A percentile compares a stretch with the other conserved stretches of the same genome.
Evolutionary conservation across 2,797 vertebrate genomes (phyloP).

Genomic region (Rhabdophis nuchalis): DNA sequence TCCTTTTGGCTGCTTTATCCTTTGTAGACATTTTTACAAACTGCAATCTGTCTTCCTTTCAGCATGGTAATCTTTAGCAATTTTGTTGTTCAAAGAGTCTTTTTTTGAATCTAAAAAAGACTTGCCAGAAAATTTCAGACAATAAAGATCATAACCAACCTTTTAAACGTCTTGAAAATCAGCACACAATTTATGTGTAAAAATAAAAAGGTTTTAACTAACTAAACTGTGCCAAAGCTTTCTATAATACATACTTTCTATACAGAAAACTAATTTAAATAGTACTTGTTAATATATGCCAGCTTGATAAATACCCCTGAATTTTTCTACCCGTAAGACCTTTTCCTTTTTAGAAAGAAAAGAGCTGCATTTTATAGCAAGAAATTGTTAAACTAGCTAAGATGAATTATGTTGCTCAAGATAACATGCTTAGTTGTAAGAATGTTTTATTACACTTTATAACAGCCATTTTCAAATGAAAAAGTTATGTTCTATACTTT

Average conservation of each 20-base stretch:
- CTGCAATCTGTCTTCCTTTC: constrained; percentile 42
- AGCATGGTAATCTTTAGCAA: constrained; percentile 28
- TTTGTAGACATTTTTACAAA: constrained; percentile 38
- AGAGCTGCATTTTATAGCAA: background rate
- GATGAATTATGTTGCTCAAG: background rate
- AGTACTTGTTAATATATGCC: rapidly evolving
- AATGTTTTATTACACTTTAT: background rate
- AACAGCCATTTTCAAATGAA: background rate
- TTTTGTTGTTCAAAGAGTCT: constrained; percentile 14
- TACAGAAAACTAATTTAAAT: background rate
- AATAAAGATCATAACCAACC: background rate
- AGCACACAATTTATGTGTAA: background rate
- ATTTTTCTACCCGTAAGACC: background rate
- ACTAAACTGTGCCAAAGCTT: background rate
- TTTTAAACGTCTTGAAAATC: background rate
- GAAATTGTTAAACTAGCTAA: background rate
- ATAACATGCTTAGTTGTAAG: background rate
- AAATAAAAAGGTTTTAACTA: background rate
- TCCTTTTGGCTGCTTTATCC: constrained; percentile 26
- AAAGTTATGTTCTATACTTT: background rate
- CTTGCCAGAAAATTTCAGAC: background rate
- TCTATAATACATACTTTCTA: background rate
- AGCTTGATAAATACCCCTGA: background rate
- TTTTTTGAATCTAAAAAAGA: constrained; percentile 11
- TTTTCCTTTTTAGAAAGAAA: background rate